These are phyloP conservation scores for Latheticus oryzae DNA, from an alignment of 2,888 invertebrate genomes.

Conservation along the genomic window DNA sequence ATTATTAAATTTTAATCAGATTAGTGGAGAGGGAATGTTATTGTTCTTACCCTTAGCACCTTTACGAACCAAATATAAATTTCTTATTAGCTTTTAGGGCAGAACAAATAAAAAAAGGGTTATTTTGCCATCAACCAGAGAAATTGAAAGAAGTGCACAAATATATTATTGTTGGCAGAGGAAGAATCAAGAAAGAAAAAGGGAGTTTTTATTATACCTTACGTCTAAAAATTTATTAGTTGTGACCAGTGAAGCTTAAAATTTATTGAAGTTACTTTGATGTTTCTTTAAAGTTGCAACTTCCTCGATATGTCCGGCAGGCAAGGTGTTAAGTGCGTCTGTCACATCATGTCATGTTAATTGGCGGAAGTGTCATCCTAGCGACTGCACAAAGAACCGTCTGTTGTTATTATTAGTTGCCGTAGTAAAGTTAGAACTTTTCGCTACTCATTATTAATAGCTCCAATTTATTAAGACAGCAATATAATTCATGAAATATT, in stretches of 20 bases:
- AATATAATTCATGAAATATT: slow-evolving; percentile 36
- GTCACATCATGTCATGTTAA: slow-evolving; percentile 4
- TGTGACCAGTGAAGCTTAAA: too few relatives aligned
- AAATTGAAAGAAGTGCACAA: too few relatives aligned
- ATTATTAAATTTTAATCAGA: slow-evolving; percentile 49
- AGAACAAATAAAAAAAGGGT: slow-evolving; percentile 10
- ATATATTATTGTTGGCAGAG: too few relatives aligned
- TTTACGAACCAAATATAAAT: slow-evolving; percentile 9
- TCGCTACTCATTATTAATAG: slow-evolving; percentile 26
- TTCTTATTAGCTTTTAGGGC: slow-evolving; percentile 3
- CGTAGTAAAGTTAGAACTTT: slow-evolving; percentile 7
- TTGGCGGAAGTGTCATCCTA: slow-evolving; percentile 16
- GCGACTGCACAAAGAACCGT: slow-evolving; percentile 7
- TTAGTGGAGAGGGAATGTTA: slow-evolving; percentile 30
- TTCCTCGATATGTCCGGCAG: too few relatives aligned
- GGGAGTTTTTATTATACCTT: too few relatives aligned
- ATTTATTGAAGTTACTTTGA: too few relatives aligned
- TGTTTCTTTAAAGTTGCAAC: too few relatives aligned
- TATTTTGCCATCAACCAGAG: slow-evolving; percentile 10
- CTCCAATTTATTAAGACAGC: slow-evolving; percentile 23
- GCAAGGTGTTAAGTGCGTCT: too few relatives aligned
- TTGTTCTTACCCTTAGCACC: slow-evolving; percentile 23
- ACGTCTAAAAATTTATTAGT: too few relatives aligned
- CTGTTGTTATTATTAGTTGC: slow-evolving; percentile 11
- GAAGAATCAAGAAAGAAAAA: too few relatives aligned